Evolutionary conservation across 2,113 vertebrate species (phyloP), one percentile per base, ranked within the genome.

Genomic region (Heterotis niloticus): DNA sequence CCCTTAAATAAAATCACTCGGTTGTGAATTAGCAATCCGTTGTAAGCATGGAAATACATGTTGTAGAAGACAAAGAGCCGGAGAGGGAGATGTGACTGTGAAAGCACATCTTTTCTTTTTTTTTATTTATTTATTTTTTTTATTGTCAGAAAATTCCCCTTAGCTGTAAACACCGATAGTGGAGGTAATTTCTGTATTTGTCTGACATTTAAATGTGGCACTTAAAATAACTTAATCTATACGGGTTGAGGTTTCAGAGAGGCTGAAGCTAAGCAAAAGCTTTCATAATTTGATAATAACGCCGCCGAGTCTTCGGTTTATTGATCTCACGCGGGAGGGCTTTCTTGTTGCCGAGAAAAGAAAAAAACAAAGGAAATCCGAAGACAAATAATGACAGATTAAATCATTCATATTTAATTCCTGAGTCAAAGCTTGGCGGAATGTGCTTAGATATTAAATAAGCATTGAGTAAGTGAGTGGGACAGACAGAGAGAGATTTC

Each of bases 361-460:
- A 62, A 20, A 62, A 10, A 62, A 20, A 14, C 20, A 14, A 62
- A 62, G 20, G 60, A 62, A 62, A 62, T 14, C 20, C 0, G 20
- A 20, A 17, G 20, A 20, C 4, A 62, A 62, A 62, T 10, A 66
- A 66, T 66, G 73, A 64, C 17, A 52, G 44, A 54, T 65, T 71
- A 51, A 18, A 52, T 71, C 51, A 73, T 73, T 57, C 1, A 73
- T 56, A 29, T 69, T 29, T 69, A 29, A 69, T 69, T 69, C 1
- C 24, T 69, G 28, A 69, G 9, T 28, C 24, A 69, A 29, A 34
- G 28, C n/a, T n/a, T 59, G 72, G 54, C 57, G 24, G 28, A 75
- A 64, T 23, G 74, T 29, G 59, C 26, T 75, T 64, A 29, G 57
- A 75, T 75, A 29, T 64, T 64, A 60, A 62, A 51, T 64, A 75